Conservation (phyloP, 2,888 invertebrate genomes). For the Xestia sexstrigata region DNA sequence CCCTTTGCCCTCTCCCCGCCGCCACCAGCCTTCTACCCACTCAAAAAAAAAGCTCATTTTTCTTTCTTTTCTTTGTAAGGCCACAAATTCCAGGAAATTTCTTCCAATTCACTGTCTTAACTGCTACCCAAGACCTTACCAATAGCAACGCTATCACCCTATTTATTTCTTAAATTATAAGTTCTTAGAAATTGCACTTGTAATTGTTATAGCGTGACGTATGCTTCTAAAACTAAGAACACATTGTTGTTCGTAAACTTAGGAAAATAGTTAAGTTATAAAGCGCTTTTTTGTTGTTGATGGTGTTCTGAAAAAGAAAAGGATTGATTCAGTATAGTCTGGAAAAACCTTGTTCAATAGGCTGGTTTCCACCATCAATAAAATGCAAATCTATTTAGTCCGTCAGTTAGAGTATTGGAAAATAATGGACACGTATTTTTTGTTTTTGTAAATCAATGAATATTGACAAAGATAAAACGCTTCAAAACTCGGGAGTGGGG, state of each 20-base stretch:
- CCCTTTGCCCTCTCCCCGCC: too few species aligned
- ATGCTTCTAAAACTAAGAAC: constrained; percentile 67
- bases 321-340: background rate
- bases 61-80: background rate
- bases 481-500: too few species aligned
- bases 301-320: constrained; percentile 49
- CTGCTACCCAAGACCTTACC: constrained; percentile 26
- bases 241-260: constrained; percentile 55
- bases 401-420: too few species aligned
- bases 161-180: constrained; percentile 34
- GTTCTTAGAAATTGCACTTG: constrained; percentile 61
- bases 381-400: too few species aligned
- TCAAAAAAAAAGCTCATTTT: too few species aligned
- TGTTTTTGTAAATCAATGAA: too few species aligned
- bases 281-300: constrained; percentile 27
- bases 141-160: constrained; percentile 34
- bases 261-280: constrained; percentile 31
- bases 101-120: constrained; percentile 28
- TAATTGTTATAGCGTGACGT: constrained; percentile 31
- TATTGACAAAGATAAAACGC: too few species aligned
- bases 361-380: too few species aligned
- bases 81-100: background rate
- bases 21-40: too few species aligned
- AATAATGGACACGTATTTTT: too few species aligned
- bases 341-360: too few species aligned